A percentile compares a stretch with the other conserved stretches of the same genome.
Evolutionary conservation across 2,113 vertebrate genomes (phyloP).

Genomic region (Camelus dromedarius): DNA sequence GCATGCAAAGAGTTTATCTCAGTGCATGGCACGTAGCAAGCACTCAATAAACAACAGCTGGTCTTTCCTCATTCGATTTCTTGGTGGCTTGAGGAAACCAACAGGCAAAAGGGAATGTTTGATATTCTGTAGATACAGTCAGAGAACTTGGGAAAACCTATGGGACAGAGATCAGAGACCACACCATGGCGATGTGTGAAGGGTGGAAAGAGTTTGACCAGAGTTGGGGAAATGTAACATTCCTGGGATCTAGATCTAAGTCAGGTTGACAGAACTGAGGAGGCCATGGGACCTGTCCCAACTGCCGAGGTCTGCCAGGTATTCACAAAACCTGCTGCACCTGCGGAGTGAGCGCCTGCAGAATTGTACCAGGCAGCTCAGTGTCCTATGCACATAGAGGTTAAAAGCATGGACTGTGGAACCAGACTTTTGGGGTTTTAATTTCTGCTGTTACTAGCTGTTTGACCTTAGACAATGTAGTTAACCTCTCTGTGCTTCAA

Average conservation of each 20-base stretch:
- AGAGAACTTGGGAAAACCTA: neutral
- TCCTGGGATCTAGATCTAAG: neutral
- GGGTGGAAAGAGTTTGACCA: neutral
- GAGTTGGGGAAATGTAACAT: constrained; percentile 9
- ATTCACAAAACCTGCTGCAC: neutral
- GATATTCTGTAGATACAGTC: neutral
- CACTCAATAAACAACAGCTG: neutral
- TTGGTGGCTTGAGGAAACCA: constrained; percentile 33
- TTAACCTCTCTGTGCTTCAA: constrained; percentile 18
- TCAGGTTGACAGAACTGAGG: neutral
- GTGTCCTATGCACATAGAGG: neutral
- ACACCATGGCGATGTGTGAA: neutral
- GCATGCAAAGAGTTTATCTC: neutral
- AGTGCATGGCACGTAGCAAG: neutral
- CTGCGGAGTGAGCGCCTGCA: neutral
- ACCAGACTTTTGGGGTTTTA: neutral
- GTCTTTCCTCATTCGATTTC: neutral
- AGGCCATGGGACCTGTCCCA: neutral
- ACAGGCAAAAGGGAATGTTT: neutral
- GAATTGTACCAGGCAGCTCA: neutral
- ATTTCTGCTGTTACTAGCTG: constrained; percentile 34
- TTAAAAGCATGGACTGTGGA: constrained; percentile 4
- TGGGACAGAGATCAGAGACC: neutral
- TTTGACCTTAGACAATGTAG: neutral
- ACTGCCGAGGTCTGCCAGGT: neutral